Evolutionary conservation across 2,888 invertebrate species (phyloP).

Genomic region (Tenthredo livida): DNA sequence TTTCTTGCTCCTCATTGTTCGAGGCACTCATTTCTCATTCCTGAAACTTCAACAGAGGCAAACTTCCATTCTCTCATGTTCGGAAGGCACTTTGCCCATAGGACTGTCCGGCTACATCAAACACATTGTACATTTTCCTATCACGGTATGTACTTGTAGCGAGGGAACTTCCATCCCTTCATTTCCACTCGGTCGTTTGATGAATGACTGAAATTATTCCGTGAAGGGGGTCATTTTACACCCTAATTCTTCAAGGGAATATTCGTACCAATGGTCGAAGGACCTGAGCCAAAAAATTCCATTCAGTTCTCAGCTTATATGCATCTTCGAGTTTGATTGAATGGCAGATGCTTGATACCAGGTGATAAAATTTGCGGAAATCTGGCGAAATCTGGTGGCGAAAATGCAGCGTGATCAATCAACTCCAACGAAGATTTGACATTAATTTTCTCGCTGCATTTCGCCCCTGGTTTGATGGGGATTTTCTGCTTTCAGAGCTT

Average conservation of each 20-base stretch:
- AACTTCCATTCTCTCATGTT: neutral
- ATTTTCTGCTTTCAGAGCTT: neutral
- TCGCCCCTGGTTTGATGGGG: neutral
- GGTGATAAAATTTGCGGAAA: neutral
- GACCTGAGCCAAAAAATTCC: no score
- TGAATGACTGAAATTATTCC: neutral
- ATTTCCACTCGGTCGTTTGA: neutral
- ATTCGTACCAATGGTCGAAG: no score
- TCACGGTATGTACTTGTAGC: neutral
- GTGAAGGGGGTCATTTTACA: neutral
- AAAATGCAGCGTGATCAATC: neutral
- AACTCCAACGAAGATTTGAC: neutral
- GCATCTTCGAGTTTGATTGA: no score
- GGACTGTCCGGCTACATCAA: neutral
- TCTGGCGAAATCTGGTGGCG: neutral
- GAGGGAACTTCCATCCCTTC: neutral
- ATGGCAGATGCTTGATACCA: no score
- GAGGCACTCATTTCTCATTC: neutral
- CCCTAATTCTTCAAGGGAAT: no score
- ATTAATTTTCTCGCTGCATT: slow-evolving; percentile 23
- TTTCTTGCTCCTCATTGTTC: neutral
- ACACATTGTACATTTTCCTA: neutral
- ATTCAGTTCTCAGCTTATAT: no score
- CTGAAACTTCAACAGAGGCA: neutral
- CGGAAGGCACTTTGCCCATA: neutral